A percentile compares a stretch with the other conserved stretches of the same genome.
Conservation (phyloP, 1,140 invertebrate species). For the Zaprionus nigranus region DNA sequence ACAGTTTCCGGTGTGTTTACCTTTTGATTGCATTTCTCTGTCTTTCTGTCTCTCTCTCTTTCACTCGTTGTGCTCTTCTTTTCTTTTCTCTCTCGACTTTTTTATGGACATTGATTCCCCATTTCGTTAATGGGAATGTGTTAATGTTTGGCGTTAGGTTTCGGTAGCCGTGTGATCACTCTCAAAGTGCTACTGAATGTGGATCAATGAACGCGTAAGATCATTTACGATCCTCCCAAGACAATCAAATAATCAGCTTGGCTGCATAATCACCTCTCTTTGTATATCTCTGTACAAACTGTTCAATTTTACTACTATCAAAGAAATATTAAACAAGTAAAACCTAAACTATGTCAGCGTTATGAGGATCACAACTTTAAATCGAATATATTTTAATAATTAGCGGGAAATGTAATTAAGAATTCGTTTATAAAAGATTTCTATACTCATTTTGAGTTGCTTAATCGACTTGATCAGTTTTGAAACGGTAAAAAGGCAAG, state of each 20-base stretch:
- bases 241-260: background rate
- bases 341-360: background rate
- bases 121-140: constrained; percentile 64
- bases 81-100: constrained; percentile 1
- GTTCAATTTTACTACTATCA: background rate
- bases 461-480: no score
- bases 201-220: constrained; percentile 53
- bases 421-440: background rate
- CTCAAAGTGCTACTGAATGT: constrained; percentile 47
- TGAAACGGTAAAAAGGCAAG: no score
- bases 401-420: background rate
- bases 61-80: background rate
- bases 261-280: background rate
- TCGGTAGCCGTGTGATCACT: constrained; percentile 20
- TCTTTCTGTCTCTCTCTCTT: background rate
- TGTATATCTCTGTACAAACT: background rate
- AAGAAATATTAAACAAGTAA: background rate
- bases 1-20: constrained; percentile 71
- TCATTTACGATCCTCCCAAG: constrained; percentile 18
- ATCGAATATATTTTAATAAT: background rate
- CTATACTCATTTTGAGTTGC: no score
- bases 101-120: constrained; percentile 46
- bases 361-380: background rate
- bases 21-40: constrained; percentile 61
- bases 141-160: constrained; percentile 56